These are phyloP conservation scores for Lucilia sericata DNA, from an alignment of 1,140 invertebrate genomes.

Conservation along the genomic window DNA sequence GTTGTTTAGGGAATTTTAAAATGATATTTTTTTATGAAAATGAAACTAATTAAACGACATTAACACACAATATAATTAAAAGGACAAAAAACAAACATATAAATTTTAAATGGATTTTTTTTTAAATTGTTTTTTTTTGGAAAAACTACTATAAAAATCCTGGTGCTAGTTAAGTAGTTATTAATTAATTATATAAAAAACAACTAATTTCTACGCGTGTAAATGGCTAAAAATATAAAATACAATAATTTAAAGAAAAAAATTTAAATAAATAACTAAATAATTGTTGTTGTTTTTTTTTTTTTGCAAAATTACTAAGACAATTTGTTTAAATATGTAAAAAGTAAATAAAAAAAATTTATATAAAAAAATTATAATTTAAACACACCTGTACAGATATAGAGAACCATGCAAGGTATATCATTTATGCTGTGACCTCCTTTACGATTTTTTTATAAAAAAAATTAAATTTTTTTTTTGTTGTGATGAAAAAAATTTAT, in stretches of 20 bases:
- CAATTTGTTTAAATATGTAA: not conserved
- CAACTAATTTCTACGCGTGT: conserved; percentile 40
- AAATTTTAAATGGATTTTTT: conserved; percentile 8
- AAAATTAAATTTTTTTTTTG: conserved; percentile 9
- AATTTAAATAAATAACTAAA: conserved; percentile 19
- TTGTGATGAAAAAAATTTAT: conserved; percentile 23
- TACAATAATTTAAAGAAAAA: not conserved
- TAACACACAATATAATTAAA: conserved; percentile 3
- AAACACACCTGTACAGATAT: conserved; percentile 67
- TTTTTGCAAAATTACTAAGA: not conserved
- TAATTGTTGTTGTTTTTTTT: too few species aligned
- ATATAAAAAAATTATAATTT: conserved; percentile 45
- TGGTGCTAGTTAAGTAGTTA: conserved; percentile 12
- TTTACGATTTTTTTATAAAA: conserved; percentile 45
- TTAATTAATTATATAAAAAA: not conserved
- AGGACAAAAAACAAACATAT: not conserved
- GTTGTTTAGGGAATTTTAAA: not conserved
- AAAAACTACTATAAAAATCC: conserved; percentile 29
- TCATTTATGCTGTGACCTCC: conserved; percentile 57
- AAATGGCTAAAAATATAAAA: conserved; percentile 37
- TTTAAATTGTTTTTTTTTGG: not conserved
- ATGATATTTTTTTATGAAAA: not conserved
- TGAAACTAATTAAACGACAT: not conserved
- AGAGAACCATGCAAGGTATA: conserved; percentile 64
- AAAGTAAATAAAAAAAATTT: conserved; percentile 28